Evolutionary conservation across 53 echinoderm and acorn worm species (phyloP).

Genomic region (Holothuria scabra): DNA sequence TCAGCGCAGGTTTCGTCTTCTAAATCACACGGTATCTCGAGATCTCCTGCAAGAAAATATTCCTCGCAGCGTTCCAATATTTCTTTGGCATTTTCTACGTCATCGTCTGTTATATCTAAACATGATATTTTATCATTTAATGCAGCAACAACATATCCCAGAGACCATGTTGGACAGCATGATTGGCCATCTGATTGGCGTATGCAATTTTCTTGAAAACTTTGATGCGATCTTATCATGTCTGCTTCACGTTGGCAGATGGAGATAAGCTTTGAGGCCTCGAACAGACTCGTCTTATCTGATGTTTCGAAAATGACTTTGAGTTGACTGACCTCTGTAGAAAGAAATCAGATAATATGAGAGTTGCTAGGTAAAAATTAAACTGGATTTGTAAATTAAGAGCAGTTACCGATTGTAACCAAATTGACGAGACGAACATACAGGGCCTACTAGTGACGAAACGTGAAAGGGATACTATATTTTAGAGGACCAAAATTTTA

Average conservation of each 20-base stretch:
- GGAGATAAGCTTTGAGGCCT: conserved; percentile 55
- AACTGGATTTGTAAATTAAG: background rate
- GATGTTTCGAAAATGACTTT: conserved; percentile 61
- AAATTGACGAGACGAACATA: too few relatives aligned
- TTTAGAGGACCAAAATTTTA: too few relatives aligned
- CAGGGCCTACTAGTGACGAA: too few relatives aligned
- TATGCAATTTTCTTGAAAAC: background rate
- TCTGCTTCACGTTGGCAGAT: conserved; percentile 62
- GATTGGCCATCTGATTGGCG: background rate
- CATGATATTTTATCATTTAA: conserved; percentile 69
- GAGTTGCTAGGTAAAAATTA: background rate
- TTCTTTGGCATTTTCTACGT: conserved; percentile 49
- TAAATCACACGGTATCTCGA: conserved; percentile 3
- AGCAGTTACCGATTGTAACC: background rate
- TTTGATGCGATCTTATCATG: conserved; percentile 47
- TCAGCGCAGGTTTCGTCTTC: conserved; percentile 4
- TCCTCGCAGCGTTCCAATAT: conserved; percentile 63
- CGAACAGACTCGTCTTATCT: conserved; percentile 42
- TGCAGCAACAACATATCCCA: conserved; percentile 72
- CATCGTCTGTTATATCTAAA: conserved; percentile 57
- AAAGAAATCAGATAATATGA: background rate
- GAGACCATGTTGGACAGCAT: conserved; percentile 65
- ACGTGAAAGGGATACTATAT: too few relatives aligned
- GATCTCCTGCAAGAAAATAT: conserved; percentile 42
- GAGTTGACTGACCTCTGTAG: background rate